Base-by-base conservation (phyloP, 2,888 invertebrate genomes). In the Tenthredo livida region DNA sequence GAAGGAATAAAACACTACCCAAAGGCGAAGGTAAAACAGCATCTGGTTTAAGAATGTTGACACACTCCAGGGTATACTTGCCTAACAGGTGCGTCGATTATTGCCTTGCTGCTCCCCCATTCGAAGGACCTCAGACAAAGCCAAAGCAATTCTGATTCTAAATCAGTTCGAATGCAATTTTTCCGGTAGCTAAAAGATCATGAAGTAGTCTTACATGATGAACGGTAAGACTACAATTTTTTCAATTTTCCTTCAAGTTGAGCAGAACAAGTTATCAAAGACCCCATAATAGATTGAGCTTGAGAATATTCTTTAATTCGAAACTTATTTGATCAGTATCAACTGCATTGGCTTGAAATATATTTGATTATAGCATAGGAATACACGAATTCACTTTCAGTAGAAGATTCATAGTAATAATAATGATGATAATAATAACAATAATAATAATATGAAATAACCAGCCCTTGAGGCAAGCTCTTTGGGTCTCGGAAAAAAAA, bases 61-160 rank as follows among this genome's bases (percentile, higher is more conserved):
- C 29, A 54, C 29, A 77, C 77, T 54, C 29, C 29, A 40, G 21
- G 29, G 58, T 37, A 40, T 80, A 21, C 21, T 37, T 10, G 40
- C n/a, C 37, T 40, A 61, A 40, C 80, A 40, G 58, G 21, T 61
- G 61, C 40, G 61, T 61, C 80, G 80, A 80, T 80, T 80, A 61
- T 61, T 61, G 61, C 40, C 61, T 80, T 40, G 21, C 29, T 40
- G 54, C 12, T 58, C 21, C 43, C 17, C 61, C 15, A 1, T 61
- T 80, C 37, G n/a, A 61, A 80, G n/a, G 21, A 10, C 6, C 17
- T 12, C 29, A 33, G 37, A 54, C 50, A 77, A 50, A 77, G n/a
- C 61, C 47, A 47, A n/a, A 15, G 40, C 17, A 21, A 25, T 77
- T 77, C 17, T 25, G 47, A 29, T 77, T 77, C 75, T 7, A 40